Evolutionary conservation across 2,888 invertebrate species (phyloP).

Genomic region (Sericinus montela): DNA sequence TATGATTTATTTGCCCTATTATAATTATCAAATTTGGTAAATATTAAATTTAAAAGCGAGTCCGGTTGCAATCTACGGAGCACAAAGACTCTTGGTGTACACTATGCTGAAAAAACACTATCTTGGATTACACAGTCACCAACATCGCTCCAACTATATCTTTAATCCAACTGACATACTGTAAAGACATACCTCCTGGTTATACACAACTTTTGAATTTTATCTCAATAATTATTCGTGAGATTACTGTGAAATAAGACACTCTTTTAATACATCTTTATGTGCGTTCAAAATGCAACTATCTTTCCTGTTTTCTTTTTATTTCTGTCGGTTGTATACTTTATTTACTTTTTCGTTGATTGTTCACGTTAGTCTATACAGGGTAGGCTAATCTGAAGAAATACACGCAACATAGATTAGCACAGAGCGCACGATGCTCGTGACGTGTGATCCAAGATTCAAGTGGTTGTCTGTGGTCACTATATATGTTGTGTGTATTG

Average conservation of each 20-base stretch:
- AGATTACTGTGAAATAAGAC: conserved; percentile 24
- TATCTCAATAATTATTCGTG: neutral
- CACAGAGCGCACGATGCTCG: conserved; percentile 59
- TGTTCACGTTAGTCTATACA: conserved; percentile 33
- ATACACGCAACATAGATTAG: conserved; percentile 71
- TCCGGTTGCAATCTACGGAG: conserved; percentile 80
- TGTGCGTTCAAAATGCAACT: conserved; percentile 62
- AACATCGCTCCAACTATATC: conserved; percentile 50
- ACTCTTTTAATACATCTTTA: conserved; percentile 53
- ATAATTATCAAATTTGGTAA: too few species aligned
- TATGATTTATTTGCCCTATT: neutral
- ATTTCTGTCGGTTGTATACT: conserved; percentile 31
- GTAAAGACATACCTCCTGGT: neutral
- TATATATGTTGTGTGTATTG: conserved; percentile 88
- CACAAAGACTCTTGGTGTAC: conserved; percentile 75
- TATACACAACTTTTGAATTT: neutral
- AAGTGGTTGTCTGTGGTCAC: conserved; percentile 79
- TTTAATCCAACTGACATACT: neutral
- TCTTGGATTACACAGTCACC: conserved; percentile 79
- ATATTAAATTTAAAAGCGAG: conserved; percentile 44
- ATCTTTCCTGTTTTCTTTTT: conserved; percentile 67
- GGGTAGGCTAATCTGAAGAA: conserved; percentile 67
- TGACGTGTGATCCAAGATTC: conserved; percentile 78
- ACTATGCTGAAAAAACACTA: conserved; percentile 56
- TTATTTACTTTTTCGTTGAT: conserved; percentile 28